Conservation (phyloP, 2,113 vertebrate species). For the Thermophis baileyi region DNA sequence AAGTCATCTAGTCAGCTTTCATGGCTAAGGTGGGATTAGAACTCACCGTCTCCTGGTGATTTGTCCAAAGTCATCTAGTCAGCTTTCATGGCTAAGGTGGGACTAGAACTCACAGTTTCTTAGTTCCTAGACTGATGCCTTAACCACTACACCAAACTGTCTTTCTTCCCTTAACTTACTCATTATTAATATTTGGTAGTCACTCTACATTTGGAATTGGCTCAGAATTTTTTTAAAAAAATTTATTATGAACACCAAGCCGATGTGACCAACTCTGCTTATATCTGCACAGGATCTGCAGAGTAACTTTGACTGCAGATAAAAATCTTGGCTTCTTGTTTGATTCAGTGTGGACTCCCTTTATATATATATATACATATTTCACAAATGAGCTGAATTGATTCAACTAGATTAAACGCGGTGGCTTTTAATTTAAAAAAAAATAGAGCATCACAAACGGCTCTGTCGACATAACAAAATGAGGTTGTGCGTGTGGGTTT, state of each 20-base stretch:
- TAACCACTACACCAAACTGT: no score
- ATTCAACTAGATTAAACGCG: constrained; percentile 48
- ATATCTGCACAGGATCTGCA: background rate
- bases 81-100: no score
- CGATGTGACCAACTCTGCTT: background rate
- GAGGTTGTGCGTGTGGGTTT: background rate
- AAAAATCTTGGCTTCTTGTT: background rate
- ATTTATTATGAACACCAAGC: background rate
- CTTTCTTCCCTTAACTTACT: no score
- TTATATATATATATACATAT: background rate
- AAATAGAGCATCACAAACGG: constrained; percentile 62
- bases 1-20: no score
- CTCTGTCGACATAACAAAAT: constrained; percentile 52
- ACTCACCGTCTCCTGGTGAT: no score
- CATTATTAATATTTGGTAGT: background rate
- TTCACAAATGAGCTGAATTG: constrained; percentile 70
- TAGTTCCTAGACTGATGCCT: no score
- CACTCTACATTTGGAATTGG: background rate
- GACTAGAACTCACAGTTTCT: no score
- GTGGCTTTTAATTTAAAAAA: constrained; percentile 11
- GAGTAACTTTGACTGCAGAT: no score
- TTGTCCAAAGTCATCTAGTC: no score
- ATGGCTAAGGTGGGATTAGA: no score
- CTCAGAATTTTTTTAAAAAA: background rate
- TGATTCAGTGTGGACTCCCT: background rate